Base-by-base conservation (phyloP, 1,140 invertebrate genomes). In the Apis dorsata region DNA sequence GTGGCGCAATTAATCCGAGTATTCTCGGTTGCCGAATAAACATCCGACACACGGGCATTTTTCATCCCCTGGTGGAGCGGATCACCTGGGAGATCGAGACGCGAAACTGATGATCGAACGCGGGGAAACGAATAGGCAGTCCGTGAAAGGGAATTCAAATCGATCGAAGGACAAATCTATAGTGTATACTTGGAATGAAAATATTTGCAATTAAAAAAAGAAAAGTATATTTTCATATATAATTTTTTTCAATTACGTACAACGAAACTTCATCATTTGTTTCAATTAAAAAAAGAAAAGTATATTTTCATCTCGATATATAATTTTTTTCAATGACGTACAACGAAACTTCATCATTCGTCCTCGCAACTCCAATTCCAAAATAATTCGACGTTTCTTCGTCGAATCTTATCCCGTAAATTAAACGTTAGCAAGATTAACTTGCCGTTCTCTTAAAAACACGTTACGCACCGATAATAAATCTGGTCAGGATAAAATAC, bases 21-120 rank as follows among this genome's bases (percentile, higher is more conserved):
- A 73, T 80, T 63, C 78, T 80, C 78, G 57, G 17, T 73, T 53
- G 78, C n/a, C 78, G 44, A 63, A 80, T 80, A 80, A 80, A 81
- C 21, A 28, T 63, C 51, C n/a, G 19, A 17, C 44, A 7, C 44
- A 9, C 12, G 9, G 66, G 19, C 62, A 81, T 76, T 74, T 81
- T 81, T 81, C 79, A 75, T 34, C 79, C 8, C 15, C 62, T 7
- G 15, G 11, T 1, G 17, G 10, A 68, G 57, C 70, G 28, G 21
- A 81, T 76, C 79, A 59, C 79, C 28, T n/a, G 79, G 72, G 79
- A 73, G 72, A 75, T 81, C 71, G 72, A 51, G 55, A 62, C 51
- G 72, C 63, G n/a, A 76, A 76, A 66, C 63, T 28, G 71, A 68
- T 76, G 71, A 76, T 76, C 79, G 79, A 34, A 17, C 62, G 11